phyloP scores from a whole-genome alignment of 2,888 invertebrate species.

The Trissoscelio sp. region DNA sequence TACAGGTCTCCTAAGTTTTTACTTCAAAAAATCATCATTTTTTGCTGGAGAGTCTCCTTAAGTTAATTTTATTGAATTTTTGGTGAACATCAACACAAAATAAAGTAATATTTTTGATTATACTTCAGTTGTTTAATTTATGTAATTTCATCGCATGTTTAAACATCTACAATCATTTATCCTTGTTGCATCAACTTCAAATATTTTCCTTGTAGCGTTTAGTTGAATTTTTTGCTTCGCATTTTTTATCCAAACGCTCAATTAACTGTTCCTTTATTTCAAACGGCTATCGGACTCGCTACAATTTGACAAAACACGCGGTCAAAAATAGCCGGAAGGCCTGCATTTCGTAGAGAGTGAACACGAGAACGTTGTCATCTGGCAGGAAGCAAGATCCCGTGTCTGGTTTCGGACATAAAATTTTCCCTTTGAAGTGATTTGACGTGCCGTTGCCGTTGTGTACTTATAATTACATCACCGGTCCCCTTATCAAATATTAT shows the following conservation, averaged over 20 bases:
- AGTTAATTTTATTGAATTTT: too few relatives aligned
- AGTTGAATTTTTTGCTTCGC: neutral
- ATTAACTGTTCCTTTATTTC: constrained; percentile 23
- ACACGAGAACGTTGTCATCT: constrained; percentile 54
- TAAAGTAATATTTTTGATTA: too few relatives aligned
- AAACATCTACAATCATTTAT: too few relatives aligned
- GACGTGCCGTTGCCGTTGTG: constrained; percentile 3
- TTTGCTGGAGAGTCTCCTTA: too few relatives aligned
- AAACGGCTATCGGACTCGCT: neutral
- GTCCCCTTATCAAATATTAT: constrained; percentile 48
- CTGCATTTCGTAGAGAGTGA: constrained; percentile 40
- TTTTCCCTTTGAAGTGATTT: constrained; percentile 43
- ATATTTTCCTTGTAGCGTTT: too few relatives aligned
- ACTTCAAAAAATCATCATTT: too few relatives aligned
- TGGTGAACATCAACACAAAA: too few relatives aligned
- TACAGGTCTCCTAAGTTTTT: too few relatives aligned
- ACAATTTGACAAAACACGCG: constrained; percentile 22
- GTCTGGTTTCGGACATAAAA: constrained; percentile 38
- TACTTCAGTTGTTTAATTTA: too few relatives aligned
- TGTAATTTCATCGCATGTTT: too few relatives aligned
- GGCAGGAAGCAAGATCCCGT: constrained; percentile 54
- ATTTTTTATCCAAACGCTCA: constrained; percentile 1
- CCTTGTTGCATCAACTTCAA: too few relatives aligned
- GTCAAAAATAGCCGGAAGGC: constrained; percentile 47
- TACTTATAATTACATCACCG: constrained; percentile 46